phyloP scores from a whole-genome alignment of 2,888 invertebrate genomes.

The Ptycholaimellus sp. region DNA sequence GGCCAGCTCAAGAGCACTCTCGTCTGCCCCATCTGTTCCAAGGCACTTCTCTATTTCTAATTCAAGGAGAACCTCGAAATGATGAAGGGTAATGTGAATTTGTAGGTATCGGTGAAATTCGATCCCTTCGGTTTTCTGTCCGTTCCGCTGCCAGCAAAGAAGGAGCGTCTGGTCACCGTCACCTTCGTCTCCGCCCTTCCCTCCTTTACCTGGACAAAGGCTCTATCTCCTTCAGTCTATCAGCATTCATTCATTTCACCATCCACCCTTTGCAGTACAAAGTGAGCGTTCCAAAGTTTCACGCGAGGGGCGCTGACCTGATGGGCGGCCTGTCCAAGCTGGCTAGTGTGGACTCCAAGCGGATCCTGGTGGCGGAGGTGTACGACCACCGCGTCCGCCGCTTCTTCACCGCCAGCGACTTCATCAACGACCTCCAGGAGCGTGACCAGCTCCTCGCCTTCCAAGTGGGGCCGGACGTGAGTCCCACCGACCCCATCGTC shows the following conservation, averaged over 20 bases:
- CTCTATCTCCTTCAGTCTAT: too few relatives aligned
- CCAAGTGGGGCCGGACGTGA: too few relatives aligned
- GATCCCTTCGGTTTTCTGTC: constrained; percentile 39
- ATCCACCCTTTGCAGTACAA: too few relatives aligned
- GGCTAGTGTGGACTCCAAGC: too few relatives aligned
- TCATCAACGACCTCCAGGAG: constrained; percentile 29
- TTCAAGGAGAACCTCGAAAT: background rate
- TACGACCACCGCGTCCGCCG: constrained; percentile 32
- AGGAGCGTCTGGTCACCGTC: constrained; percentile 31
- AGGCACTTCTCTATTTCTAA: constrained; percentile 21
- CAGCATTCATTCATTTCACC: too few relatives aligned
- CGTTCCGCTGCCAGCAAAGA: constrained; percentile 31
- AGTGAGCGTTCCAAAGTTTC: too few relatives aligned
- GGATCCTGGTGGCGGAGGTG: constrained; percentile 32
- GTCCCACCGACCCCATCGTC: too few relatives aligned
- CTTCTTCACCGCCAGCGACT: constrained; percentile 28
- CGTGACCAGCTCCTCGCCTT: constrained; percentile 31
- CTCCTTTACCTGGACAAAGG: constrained; percentile 16
- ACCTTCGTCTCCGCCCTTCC: constrained; percentile 26
- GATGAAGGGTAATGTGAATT: background rate
- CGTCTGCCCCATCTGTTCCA: constrained; percentile 35
- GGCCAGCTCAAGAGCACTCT: constrained; percentile 37
- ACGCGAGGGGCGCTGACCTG: too few relatives aligned
- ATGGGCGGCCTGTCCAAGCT: too few relatives aligned
- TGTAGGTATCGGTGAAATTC: constrained; percentile 35